Conservation (phyloP, 2,113 vertebrate species). For the Chlorocebus sabaeus region DNA sequence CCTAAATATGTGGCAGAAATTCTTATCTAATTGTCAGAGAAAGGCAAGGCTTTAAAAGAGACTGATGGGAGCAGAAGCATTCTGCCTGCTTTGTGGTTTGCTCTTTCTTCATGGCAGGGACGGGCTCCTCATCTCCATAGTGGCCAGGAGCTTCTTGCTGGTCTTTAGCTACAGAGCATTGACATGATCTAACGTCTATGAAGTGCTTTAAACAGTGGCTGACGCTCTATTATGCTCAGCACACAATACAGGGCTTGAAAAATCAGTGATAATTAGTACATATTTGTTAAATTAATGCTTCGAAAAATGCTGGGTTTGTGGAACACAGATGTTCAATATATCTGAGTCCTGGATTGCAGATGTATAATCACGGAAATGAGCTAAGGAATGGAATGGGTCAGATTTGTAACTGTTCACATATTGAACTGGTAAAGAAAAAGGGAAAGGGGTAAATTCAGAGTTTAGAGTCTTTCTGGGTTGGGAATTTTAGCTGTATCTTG, state of each 20-base stretch:
- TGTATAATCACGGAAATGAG: not conserved
- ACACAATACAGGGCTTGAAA: not conserved
- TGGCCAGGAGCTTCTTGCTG: not conserved
- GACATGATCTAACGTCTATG: not conserved
- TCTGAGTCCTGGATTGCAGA: not conserved
- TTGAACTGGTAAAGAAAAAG: not conserved
- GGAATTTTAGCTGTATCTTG: not conserved
- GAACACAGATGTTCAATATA: not conserved
- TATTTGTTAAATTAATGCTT: slow-evolving; percentile 15
- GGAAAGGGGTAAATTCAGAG: not conserved
- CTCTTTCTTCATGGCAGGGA: not conserved
- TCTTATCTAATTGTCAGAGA: not conserved
- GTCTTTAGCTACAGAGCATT: not conserved
- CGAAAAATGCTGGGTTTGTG: not conserved
- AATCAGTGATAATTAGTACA: not conserved
- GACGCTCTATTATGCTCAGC: not conserved
- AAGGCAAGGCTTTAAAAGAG: not conserved
- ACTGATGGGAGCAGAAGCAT: not conserved
- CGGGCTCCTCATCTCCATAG: not conserved
- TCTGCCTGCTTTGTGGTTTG: not conserved
- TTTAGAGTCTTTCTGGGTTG: not conserved
- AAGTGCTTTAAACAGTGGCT: not conserved
- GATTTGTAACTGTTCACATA: not conserved
- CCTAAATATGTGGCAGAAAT: not conserved
- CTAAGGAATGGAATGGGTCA: not conserved